phyloP scores from a whole-genome alignment of 2,113 vertebrate species.

The Microtus oregoni region DNA sequence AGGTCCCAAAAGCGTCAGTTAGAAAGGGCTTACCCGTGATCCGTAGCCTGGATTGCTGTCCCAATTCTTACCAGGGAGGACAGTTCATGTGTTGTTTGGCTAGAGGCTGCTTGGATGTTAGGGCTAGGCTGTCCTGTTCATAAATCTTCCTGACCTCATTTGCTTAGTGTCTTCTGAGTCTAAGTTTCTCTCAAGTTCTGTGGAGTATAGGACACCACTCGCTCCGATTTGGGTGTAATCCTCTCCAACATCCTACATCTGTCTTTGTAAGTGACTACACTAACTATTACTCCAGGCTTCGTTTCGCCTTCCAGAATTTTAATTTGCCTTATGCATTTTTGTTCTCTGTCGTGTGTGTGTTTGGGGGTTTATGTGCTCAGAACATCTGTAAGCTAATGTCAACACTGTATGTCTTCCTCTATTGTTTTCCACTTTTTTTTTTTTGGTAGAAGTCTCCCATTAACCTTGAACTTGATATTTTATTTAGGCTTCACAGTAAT shows the following conservation, averaged over 20 bases:
- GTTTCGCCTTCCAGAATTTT: constrained; percentile 11
- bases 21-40: neutral
- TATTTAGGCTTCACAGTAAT: neutral
- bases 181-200: neutral
- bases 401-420: neutral
- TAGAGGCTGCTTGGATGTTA: neutral
- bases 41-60: neutral
- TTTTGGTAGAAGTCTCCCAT: neutral
- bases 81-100: neutral
- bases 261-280: neutral
- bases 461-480: neutral
- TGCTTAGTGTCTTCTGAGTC: neutral
- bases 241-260: neutral
- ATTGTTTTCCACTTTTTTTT: no score
- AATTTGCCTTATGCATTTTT: neutral
- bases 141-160: neutral
- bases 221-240: neutral
- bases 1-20: neutral
- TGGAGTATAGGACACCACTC: neutral
- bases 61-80: neutral
- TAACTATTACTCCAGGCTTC: neutral
- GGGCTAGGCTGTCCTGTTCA: neutral
- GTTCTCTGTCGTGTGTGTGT: neutral
- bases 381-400: neutral
- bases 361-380: neutral